phyloP scores from a whole-genome alignment of 2,888 invertebrate genomes.

The Lysandra coridon region DNA sequence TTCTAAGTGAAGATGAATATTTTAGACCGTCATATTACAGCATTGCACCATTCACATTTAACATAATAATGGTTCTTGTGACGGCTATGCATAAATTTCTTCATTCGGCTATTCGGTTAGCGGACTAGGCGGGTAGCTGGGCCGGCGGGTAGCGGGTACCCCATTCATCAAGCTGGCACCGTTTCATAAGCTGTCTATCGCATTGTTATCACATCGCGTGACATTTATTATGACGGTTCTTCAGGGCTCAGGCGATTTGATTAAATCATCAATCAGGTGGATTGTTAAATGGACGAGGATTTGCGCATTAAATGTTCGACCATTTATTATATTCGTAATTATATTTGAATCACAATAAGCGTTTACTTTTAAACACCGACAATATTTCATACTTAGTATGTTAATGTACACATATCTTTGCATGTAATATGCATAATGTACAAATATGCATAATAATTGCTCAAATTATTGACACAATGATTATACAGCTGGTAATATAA shows the following conservation, averaged over 20 bases:
- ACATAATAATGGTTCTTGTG: constrained; percentile 34
- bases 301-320: not conserved
- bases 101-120: constrained; percentile 31
- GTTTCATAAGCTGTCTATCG: constrained; percentile 70
- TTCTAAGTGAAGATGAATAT: constrained; percentile 16
- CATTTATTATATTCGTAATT: not conserved
- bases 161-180: constrained; percentile 66
- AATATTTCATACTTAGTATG: too few relatives aligned
- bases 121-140: not conserved
- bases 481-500: not conserved
- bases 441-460: too few relatives aligned
- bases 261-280: constrained; percentile 57
- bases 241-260: constrained; percentile 45
- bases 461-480: too few relatives aligned
- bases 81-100: constrained; percentile 34
- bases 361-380: too few relatives aligned
- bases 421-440: too few relatives aligned
- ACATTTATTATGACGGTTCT: constrained; percentile 67
- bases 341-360: not conserved
- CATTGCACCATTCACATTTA: constrained; percentile 32
- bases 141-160: not conserved
- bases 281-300: constrained; percentile 17
- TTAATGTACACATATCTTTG: too few relatives aligned
- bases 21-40: constrained; percentile 23
- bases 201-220: constrained; percentile 68